Base-by-base conservation (phyloP, 2,888 invertebrate species). In the Biston betularia region DNA sequence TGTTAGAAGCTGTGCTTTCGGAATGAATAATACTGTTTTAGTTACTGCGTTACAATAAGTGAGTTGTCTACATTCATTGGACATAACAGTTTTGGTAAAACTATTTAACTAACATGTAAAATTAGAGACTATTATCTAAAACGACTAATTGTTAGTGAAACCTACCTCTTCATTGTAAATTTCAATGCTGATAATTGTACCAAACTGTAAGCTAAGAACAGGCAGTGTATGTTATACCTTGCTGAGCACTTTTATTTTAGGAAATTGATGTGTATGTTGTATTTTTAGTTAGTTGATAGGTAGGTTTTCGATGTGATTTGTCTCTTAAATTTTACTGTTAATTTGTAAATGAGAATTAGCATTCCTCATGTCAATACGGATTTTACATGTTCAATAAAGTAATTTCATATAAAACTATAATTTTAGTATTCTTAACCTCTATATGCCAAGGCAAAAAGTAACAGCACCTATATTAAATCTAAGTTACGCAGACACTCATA, bases 371-470 rank as follows among this genome's bases (percentile, higher is more conserved):
- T 94, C 94, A 92, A 94, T 91, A 93, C 88, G 92, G 92, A 91
- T 92, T 94, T 93, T 93, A 94, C 94, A 94, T 93, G 93, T 94
- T 94, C 94, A 94, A 93, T 93, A 94, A 94, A 93, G 92, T 93
- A 94, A 93, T 94, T 94, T 94, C 94, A 89, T 93, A 94, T 89
- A 93, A 90, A 85, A 86, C 24, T 2, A 24, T 70, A n/a, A 35
- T 34, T n/a, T 76, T 78, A 77, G 83, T 81, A 68, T 82, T 84
- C 84, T 78, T 71, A 73, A 77, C 75, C 69, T 71, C 1, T 24
- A 24, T 1, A 24, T 24, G 24, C 24, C 24, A 24, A n/a, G n/a
- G n/a, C n/a, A n/a, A n/a, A n/a, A 24, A 24, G 24, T 24, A 24
- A 24, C 24, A 24, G 24, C 24, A 24, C 24, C 24, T 24, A 24